These are phyloP conservation scores for Phania funesta DNA, from an alignment of 2,888 invertebrate species.

Conservation along the genomic window DNA sequence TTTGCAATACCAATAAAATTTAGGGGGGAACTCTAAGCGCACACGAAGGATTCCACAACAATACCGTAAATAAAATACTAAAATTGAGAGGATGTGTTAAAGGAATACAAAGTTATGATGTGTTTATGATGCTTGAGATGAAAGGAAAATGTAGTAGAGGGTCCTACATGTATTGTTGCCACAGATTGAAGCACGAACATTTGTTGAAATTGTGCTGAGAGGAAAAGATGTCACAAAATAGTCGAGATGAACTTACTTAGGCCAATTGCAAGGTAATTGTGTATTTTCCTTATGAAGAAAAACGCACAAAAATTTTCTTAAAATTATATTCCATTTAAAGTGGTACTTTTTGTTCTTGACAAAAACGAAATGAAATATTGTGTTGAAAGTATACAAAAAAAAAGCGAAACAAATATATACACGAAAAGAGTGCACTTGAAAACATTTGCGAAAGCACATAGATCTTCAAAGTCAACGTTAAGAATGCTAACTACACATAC, in stretches of 20 bases:
- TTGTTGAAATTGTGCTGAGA: conserved; percentile 13
- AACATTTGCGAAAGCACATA: conserved; percentile 51
- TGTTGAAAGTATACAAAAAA: conserved; percentile 7
- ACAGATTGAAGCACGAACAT: background rate
- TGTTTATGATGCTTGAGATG: conserved; percentile 43
- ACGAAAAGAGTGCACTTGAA: conserved; percentile 64
- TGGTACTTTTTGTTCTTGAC: conserved; percentile 57
- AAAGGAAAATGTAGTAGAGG: conserved; percentile 30
- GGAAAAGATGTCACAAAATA: conserved; percentile 9
- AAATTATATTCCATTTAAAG: conserved; percentile 44
- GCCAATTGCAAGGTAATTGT: conserved; percentile 64
- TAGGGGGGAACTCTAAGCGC: conserved; percentile 26
- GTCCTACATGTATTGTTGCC: conserved; percentile 1
- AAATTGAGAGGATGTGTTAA: background rate
- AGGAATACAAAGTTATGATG: background rate
- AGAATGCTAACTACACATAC: background rate
- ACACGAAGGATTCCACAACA: conserved; percentile 8
- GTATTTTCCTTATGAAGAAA: conserved; percentile 17
- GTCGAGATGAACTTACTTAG: conserved; percentile 29
- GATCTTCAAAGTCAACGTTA: conserved; percentile 65
- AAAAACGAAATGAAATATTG: conserved; percentile 38
- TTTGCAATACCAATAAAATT: conserved; percentile 9
- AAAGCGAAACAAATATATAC: conserved; percentile 38
- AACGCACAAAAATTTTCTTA: conserved; percentile 32
- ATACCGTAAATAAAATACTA: background rate